Conservation (phyloP, 2,113 vertebrate genomes). For the Cyphomyrus discorhynchus region DNA sequence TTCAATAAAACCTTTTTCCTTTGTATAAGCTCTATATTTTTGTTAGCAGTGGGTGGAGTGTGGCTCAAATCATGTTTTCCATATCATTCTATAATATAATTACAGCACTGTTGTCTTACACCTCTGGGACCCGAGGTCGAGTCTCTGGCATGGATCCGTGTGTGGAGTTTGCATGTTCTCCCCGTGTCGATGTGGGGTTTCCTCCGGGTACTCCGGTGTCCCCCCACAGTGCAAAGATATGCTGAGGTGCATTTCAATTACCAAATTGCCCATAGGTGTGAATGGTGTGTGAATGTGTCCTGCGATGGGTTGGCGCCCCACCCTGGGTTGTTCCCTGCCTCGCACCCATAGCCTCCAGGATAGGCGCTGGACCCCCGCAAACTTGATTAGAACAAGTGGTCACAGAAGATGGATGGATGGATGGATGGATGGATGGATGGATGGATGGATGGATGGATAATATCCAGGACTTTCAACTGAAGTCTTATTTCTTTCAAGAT, state of each 20-base stretch:
- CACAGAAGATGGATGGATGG: neutral
- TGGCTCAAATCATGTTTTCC: neutral
- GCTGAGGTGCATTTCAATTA: too few species aligned
- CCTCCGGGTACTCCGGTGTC: neutral
- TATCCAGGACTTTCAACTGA: neutral
- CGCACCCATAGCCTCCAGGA: neutral
- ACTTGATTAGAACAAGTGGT: neutral
- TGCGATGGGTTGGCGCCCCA: neutral
- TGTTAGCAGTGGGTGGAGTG: neutral
- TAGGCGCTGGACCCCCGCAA: neutral
- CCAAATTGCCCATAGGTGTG: neutral
- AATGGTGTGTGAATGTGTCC: neutral
- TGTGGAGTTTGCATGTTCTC: neutral
- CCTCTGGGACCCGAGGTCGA: neutral
- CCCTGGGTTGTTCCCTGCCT: neutral
- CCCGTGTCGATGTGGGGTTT: neutral
- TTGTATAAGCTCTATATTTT: neutral
- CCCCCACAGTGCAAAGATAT: too few species aligned
- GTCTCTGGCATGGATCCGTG: neutral
- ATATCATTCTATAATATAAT: neutral
- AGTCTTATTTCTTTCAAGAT: neutral
- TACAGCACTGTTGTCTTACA: neutral
- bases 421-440: neutral
- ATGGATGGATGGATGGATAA: neutral
- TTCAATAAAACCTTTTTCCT: neutral